These are phyloP conservation scores for Pherbina coryleti DNA, from an alignment of 2,888 invertebrate species.

Conservation along the genomic window DNA sequence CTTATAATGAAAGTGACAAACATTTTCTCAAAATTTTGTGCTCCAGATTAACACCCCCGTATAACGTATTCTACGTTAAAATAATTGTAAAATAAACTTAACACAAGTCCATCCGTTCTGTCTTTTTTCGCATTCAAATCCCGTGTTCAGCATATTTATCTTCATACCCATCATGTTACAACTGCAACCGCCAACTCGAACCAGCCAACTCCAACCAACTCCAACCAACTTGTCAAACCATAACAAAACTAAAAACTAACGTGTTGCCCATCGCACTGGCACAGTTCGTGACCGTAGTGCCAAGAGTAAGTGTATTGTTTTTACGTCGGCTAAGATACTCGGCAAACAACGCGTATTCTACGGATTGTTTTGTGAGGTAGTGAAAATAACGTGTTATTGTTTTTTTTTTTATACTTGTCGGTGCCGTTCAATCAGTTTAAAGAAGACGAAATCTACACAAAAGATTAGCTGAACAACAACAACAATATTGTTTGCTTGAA, in stretches of 20 bases:
- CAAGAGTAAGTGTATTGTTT: conserved; percentile 40
- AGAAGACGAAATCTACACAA: conserved; percentile 1
- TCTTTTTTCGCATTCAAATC: neutral
- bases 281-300: conserved; percentile 50
- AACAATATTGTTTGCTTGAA: conserved; percentile 32
- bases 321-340: neutral
- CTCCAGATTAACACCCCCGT: too few species aligned
- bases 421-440: conserved; percentile 36
- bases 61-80: too few species aligned
- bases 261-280: conserved; percentile 39
- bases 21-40: too few species aligned
- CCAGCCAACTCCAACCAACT: neutral
- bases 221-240: conserved; percentile 32
- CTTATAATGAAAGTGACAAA: too few species aligned
- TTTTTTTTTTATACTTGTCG: conserved; percentile 29
- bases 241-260: conserved; percentile 49
- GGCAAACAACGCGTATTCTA: neutral
- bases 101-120: neutral
- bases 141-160: neutral
- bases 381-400: conserved; percentile 1
- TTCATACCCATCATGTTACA: neutral
- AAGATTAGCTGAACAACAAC: conserved; percentile 9
- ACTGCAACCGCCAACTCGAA: conserved; percentile 29
- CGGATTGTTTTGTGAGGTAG: conserved; percentile 13
- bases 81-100: too few species aligned